phyloP scores from a whole-genome alignment of 2,888 invertebrate genomes.

The Pachymerium ferrugineum region DNA sequence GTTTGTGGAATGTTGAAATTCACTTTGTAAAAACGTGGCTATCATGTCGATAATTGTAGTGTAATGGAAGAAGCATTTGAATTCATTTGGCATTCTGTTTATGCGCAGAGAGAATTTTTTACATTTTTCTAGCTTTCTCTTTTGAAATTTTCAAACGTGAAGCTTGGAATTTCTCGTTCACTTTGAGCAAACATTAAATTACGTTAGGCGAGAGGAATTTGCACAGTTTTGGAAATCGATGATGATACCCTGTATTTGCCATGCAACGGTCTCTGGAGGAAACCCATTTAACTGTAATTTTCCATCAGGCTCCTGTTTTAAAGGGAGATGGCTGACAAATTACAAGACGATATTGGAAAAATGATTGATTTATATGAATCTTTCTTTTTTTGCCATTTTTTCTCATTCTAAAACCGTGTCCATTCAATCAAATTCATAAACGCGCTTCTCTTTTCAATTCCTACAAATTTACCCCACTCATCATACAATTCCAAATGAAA shows the following conservation, averaged over 20 bases:
- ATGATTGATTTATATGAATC: background rate
- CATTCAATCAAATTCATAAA: background rate
- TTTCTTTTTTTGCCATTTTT: background rate
- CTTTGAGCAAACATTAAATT: slow-evolving; percentile 13
- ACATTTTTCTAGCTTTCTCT: background rate
- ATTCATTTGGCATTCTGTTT: background rate
- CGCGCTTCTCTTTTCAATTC: background rate
- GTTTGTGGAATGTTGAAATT: background rate
- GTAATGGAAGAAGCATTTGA: background rate
- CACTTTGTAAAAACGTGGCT: background rate
- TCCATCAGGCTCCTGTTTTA: background rate
- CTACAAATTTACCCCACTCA: background rate
- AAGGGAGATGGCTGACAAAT: background rate
- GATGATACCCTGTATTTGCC: slow-evolving; percentile 1
- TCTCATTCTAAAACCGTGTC: background rate
- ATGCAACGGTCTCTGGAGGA: background rate
- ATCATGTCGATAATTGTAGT: background rate
- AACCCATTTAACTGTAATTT: slow-evolving; percentile 13
- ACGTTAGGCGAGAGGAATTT: slow-evolving; percentile 13
- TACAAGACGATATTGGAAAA: background rate
- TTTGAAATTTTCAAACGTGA: background rate
- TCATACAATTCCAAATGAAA: too few relatives aligned
- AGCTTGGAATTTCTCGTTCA: background rate
- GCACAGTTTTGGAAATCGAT: slow-evolving; percentile 13
- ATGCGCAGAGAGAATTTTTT: background rate